A percentile compares a stretch with the other conserved stretches of the same genome.
Conservation (phyloP, 2,888 invertebrate species). For the Oxystoma pomonae region DNA sequence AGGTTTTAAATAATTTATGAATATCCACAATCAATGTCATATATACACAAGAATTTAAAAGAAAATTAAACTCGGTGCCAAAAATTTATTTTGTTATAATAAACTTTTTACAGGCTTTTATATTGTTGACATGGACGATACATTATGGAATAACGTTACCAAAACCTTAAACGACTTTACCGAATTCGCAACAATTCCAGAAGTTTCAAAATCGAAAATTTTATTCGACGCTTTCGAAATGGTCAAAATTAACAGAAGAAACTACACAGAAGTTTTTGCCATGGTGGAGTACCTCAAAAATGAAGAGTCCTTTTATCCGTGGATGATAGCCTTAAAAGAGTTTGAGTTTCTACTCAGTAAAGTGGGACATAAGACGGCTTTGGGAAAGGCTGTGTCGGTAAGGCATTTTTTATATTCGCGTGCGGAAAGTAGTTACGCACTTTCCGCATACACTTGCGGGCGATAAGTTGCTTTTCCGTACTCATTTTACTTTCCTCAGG, state of each 20-base stretch:
- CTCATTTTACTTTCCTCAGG: no score
- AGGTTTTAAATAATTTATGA: no score
- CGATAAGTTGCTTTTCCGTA: background rate
- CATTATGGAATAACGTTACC: slow-evolving; percentile 61
- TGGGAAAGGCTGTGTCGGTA: slow-evolving; percentile 23
- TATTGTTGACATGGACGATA: slow-evolving; percentile 57
- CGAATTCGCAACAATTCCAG: slow-evolving; percentile 49
- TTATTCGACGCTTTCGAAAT: slow-evolving; percentile 70
- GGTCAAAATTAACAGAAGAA: slow-evolving; percentile 51
- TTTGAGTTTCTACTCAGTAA: slow-evolving; percentile 27
- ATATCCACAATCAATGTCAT: no score
- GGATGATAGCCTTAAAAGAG: slow-evolving; percentile 56
- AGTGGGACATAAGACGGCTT: slow-evolving; percentile 21
- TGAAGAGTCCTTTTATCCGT: slow-evolving; percentile 68
- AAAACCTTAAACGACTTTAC: slow-evolving; percentile 47
- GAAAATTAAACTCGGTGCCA: no score
- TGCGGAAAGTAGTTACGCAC: background rate
- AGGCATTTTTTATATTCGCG: slow-evolving; percentile 6
- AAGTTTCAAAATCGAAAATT: slow-evolving; percentile 68
- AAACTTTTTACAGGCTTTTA: slow-evolving; percentile 56
- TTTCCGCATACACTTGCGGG: background rate
- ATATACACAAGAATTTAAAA: no score
- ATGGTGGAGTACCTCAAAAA: slow-evolving; percentile 63
- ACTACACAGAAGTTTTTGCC: slow-evolving; percentile 57
- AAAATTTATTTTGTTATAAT: no score